These are phyloP conservation scores for Steatocranus sp. DNA, from an alignment of 2,797 vertebrate species.

Conservation along the genomic window DNA sequence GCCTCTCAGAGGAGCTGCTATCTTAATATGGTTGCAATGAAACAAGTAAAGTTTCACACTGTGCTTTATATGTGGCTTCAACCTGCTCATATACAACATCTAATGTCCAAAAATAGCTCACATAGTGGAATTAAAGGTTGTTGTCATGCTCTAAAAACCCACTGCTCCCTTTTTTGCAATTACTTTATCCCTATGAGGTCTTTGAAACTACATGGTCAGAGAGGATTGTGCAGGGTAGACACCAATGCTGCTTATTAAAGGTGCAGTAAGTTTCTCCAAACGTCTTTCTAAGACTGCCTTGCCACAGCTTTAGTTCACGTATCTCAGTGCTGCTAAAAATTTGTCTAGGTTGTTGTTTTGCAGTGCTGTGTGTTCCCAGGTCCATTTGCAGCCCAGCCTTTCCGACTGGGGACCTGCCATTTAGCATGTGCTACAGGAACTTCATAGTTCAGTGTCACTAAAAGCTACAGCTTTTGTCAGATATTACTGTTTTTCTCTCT, in stretches of 20 bases:
- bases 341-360: conserved; percentile 33
- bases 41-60: conserved; percentile 1
- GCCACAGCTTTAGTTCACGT: background rate
- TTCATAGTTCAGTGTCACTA: conserved; percentile 33
- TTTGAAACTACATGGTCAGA: conserved; percentile 25
- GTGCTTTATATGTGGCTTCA: background rate
- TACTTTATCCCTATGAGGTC: conserved; percentile 44
- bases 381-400: conserved; percentile 37
- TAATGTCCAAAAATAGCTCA: conserved; percentile 27
- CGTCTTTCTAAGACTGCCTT: background rate
- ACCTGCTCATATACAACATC: conserved; percentile 18
- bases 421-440: conserved; percentile 32
- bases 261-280: conserved; percentile 18
- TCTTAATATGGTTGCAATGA: conserved; percentile 21
- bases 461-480: conserved; percentile 22
- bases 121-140: conserved; percentile 27
- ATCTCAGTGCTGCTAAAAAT: conserved; percentile 6
- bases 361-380: conserved; percentile 30
- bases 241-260: conserved; percentile 43
- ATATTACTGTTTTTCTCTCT: background rate
- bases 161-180: conserved; percentile 38
- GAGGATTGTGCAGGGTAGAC: conserved; percentile 16
- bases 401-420: conserved; percentile 26
- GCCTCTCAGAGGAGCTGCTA: conserved; percentile 19
- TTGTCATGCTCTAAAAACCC: conserved; percentile 19